phyloP scores from a whole-genome alignment of 2,113 vertebrate genomes.

The Varanus salvator region DNA sequence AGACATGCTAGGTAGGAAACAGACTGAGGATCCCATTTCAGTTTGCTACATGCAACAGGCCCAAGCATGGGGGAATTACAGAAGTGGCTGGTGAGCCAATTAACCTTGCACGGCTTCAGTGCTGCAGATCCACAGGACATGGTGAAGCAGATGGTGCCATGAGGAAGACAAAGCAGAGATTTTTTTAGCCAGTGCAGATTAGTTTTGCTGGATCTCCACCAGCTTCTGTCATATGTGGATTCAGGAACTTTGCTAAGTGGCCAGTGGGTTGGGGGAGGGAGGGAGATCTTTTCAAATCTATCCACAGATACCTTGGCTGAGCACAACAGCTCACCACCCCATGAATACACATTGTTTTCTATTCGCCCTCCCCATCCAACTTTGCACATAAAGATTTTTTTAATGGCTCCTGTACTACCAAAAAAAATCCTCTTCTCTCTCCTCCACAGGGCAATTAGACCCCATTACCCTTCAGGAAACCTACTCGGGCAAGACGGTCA shows the following conservation, averaged over 20 bases:
- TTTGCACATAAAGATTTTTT: slow-evolving; percentile 44
- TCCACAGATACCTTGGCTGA: slow-evolving; percentile 15
- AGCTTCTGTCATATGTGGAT: accelerated
- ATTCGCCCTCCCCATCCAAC: slow-evolving; percentile 25
- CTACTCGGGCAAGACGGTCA: slow-evolving; percentile 50
- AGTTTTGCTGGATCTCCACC: not conserved
- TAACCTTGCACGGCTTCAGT: not conserved
- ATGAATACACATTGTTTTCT: slow-evolving; percentile 34
- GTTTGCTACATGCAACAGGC: not conserved
- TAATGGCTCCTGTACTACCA: slow-evolving; percentile 2
- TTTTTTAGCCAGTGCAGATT: not conserved
- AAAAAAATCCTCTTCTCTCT: not conserved
- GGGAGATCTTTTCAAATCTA: slow-evolving; percentile 15
- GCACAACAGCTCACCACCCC: slow-evolving; percentile 4
- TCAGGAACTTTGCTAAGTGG: not conserved
- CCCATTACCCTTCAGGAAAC: slow-evolving; percentile 57
- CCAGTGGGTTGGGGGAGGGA: not conserved
- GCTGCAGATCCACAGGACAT: not conserved
- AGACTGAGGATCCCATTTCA: not conserved
- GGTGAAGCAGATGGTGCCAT: accelerated
- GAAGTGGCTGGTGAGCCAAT: not conserved
- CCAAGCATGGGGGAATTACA: not conserved
- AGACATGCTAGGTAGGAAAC: not conserved
- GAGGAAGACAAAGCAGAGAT: not conserved
- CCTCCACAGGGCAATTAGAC: slow-evolving; percentile 66